These are phyloP conservation scores for Cancer borealis DNA, from an alignment of 2,888 invertebrate species.

Conservation along the genomic window DNA sequence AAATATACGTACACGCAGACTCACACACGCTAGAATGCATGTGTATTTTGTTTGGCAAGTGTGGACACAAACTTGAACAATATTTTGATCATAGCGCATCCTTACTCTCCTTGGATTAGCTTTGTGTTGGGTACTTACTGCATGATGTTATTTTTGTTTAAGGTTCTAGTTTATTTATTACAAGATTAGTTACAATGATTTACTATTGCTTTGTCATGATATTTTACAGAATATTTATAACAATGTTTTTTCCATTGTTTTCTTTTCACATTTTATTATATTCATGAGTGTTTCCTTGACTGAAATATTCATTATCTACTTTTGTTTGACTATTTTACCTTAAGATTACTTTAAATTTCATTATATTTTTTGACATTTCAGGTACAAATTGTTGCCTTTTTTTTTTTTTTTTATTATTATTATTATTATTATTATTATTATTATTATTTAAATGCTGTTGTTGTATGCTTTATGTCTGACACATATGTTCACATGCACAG, in stretches of 20 bases:
- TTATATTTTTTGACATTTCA: background rate
- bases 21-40: background rate
- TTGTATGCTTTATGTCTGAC: too few relatives aligned
- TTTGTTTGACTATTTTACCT: background rate
- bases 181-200: background rate
- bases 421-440: too few relatives aligned
- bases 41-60: background rate
- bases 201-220: background rate
- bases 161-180: background rate
- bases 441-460: too few relatives aligned
- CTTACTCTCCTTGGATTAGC: background rate
- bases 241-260: background rate
- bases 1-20: slow-evolving; percentile 51
- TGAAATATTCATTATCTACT: background rate
- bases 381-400: background rate
- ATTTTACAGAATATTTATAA: background rate
- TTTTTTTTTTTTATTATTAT: background rate
- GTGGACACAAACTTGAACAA: background rate
- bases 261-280: background rate
- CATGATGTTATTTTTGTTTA: background rate
- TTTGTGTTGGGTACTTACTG: background rate
- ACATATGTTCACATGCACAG: background rate
- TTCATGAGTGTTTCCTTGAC: background rate
- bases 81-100: background rate
- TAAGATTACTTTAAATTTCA: background rate